Conservation (phyloP, 2,888 invertebrate genomes). For the Saturnia pavonia region DNA sequence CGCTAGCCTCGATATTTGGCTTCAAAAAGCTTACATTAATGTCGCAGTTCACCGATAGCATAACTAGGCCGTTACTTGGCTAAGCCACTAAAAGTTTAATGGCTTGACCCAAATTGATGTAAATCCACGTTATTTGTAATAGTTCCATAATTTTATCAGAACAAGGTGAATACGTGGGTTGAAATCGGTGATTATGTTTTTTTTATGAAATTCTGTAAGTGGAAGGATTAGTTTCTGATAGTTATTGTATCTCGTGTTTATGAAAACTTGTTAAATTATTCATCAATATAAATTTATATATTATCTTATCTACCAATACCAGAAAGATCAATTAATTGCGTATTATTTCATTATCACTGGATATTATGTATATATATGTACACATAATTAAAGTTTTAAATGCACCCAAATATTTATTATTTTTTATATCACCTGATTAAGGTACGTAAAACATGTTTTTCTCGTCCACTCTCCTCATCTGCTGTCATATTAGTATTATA, state of each 20-base stretch:
- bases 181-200: slow-evolving; percentile 2
- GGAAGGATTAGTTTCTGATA: background rate
- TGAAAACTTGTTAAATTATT: too few species aligned
- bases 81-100: slow-evolving; percentile 42
- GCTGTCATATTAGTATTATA: too few species aligned
- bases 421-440: too few species aligned
- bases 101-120: slow-evolving; percentile 52
- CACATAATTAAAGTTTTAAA: too few species aligned
- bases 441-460: too few species aligned
- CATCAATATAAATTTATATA: too few species aligned
- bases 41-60: slow-evolving; percentile 49
- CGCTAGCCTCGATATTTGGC: slow-evolving; percentile 51
- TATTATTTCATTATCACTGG: too few species aligned
- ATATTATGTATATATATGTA: too few species aligned
- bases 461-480: too few species aligned
- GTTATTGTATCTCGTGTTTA: background rate
- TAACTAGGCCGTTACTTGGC: slow-evolving; percentile 40
- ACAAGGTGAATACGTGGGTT: slow-evolving; percentile 11
- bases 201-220: background rate
- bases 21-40: slow-evolving; percentile 49
- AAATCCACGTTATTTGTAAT: slow-evolving; percentile 35
- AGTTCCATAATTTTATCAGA: slow-evolving; percentile 3
- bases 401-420: too few species aligned
- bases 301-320: too few species aligned
- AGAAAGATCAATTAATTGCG: too few species aligned